These are phyloP conservation scores for Gonocerus acuteangulatus DNA, from an alignment of 2,888 invertebrate species.

Conservation along the genomic window DNA sequence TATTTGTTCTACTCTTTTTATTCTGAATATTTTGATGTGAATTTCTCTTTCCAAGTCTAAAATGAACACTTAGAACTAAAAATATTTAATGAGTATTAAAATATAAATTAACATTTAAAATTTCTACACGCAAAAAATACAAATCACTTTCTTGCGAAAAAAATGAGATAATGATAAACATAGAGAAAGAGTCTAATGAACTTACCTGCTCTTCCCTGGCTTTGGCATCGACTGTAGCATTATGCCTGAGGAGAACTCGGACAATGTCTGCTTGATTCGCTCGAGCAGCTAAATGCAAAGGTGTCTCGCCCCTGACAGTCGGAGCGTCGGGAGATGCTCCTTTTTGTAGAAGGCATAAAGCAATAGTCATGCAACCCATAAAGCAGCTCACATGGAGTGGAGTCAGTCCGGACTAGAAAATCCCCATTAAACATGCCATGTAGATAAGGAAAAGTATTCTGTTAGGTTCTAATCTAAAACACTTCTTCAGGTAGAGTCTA, in stretches of 20 bases:
- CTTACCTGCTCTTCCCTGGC: slow-evolving; percentile 46
- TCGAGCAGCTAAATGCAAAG: slow-evolving; percentile 88
- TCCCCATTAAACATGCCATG: neutral
- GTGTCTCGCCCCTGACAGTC: slow-evolving; percentile 93
- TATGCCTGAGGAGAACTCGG: slow-evolving; percentile 80
- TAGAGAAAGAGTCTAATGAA: too few species aligned
- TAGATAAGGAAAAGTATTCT: neutral
- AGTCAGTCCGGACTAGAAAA: slow-evolving; percentile 70
- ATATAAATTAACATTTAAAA: too few species aligned
- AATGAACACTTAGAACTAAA: too few species aligned
- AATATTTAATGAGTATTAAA: too few species aligned
- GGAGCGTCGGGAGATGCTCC: slow-evolving; percentile 90
- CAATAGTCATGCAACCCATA: slow-evolving; percentile 99
- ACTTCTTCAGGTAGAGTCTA: too few species aligned
- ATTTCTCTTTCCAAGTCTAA: too few species aligned
- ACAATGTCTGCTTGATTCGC: slow-evolving; percentile 98
- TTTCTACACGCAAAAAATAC: too few species aligned
- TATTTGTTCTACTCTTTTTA: too few species aligned
- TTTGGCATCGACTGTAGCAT: slow-evolving; percentile 70
- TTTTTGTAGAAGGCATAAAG: slow-evolving; percentile 87
- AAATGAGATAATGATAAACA: too few species aligned
- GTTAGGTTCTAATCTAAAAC: neutral
- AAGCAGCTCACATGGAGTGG: slow-evolving; percentile 96
- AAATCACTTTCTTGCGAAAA: too few species aligned
- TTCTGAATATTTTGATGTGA: too few species aligned